Percentiles rank a stretch among this genome's conserved stretches.
These are phyloP conservation scores for Morus bassanus DNA, from an alignment of 2,797 vertebrate genomes.

Conservation along the genomic window DNA sequence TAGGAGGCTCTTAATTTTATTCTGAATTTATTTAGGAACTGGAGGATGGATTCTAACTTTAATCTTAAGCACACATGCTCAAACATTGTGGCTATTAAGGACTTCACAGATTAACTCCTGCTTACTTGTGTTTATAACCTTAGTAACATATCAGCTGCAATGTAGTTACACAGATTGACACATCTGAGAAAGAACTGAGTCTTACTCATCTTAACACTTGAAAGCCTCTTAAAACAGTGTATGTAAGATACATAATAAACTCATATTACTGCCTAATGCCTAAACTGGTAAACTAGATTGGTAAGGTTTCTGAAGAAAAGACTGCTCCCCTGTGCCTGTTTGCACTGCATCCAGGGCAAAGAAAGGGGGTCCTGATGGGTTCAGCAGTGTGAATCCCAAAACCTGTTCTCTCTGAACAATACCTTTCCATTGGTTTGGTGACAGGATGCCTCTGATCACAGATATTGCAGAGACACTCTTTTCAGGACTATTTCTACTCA, in stretches of 20 bases:
- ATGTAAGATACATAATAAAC: not conserved
- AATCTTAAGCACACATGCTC: not conserved
- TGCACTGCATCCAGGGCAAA: not conserved
- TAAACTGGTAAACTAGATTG: not conserved
- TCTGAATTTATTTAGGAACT: not conserved
- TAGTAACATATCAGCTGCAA: not conserved
- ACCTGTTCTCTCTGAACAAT: not conserved
- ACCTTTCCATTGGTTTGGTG: not conserved
- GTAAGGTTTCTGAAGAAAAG: not conserved
- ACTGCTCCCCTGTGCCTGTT: not conserved
- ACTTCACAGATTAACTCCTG: not conserved
- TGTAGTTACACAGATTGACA: not conserved
- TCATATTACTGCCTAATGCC: not conserved
- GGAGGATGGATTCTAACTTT: not conserved
- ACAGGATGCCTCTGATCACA: not conserved
- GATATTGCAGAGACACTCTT: not conserved
- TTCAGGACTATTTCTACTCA: slow-evolving; percentile 7
- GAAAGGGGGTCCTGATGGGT: not conserved
- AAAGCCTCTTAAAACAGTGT: not conserved
- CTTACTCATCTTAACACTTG: not conserved
- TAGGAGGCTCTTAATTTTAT: not conserved
- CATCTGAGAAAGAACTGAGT: not conserved
- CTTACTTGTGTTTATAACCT: not conserved
- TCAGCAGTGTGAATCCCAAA: not conserved
- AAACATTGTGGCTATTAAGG: not conserved